These are phyloP conservation scores for Antigone vipio DNA, from an alignment of 2,113 vertebrate species.

Conservation along the genomic window DNA sequence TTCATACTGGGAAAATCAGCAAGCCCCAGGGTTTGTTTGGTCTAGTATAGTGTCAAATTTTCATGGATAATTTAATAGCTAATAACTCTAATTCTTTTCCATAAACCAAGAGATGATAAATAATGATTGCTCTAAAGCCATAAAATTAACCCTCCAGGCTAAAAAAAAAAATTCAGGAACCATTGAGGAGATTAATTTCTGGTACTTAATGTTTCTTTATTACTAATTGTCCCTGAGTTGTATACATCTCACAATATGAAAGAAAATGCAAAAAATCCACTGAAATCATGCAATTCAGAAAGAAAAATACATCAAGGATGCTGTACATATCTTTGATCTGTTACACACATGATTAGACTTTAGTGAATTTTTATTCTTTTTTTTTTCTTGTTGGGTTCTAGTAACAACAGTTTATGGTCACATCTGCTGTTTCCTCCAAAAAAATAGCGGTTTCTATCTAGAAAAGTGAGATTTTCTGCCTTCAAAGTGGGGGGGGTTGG, in stretches of 20 bases:
- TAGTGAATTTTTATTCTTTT: neutral
- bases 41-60: slow-evolving; percentile 81
- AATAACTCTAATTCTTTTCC: slow-evolving; percentile 82
- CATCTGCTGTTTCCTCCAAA: neutral
- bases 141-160: slow-evolving; percentile 82
- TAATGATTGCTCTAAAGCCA: slow-evolving; percentile 75
- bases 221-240: slow-evolving; percentile 60
- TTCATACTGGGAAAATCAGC: slow-evolving; percentile 82
- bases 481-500: neutral
- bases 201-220: slow-evolving; percentile 65
- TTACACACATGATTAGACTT: neutral
- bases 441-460: neutral
- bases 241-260: slow-evolving; percentile 21
- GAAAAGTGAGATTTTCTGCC: neutral
- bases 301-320: slow-evolving; percentile 7
- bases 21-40: slow-evolving; percentile 83
- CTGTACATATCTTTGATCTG: neutral
- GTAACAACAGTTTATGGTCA: neutral
- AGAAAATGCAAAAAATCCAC: slow-evolving; percentile 48
- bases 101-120: slow-evolving; percentile 81
- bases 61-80: slow-evolving; percentile 88
- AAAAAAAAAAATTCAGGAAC: slow-evolving; percentile 62
- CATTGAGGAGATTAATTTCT: slow-evolving; percentile 75
- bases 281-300: slow-evolving; percentile 13
- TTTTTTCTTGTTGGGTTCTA: neutral